phyloP scores from a whole-genome alignment of 1,140 invertebrate genomes.

The Hypsibius dujardini region DNA sequence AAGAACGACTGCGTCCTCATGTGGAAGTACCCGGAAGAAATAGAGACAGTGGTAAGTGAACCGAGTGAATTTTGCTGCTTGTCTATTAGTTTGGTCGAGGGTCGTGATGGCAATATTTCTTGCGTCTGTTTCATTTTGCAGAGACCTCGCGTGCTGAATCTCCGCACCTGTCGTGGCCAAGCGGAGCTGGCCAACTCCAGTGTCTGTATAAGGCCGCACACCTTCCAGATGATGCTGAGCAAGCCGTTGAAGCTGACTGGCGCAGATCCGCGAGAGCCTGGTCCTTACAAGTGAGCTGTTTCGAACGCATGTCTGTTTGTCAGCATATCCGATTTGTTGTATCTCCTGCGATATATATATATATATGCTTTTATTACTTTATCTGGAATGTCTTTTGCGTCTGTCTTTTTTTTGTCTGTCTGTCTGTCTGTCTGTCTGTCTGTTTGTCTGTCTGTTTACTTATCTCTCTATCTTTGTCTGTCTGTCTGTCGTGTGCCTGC shows the following conservation, averaged over 20 bases:
- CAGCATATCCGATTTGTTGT: no score
- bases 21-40: slow-evolving; percentile 12
- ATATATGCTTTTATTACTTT: no score
- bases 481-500: no score
- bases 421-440: no score
- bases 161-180: background rate
- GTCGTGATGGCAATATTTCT: no score
- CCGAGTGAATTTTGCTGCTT: no score
- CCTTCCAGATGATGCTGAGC: background rate
- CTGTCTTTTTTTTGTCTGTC: background rate
- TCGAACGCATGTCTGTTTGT: no score
- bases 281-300: slow-evolving; percentile 3
- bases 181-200: background rate
- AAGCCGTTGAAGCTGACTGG: background rate
- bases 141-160: background rate
- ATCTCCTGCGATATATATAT: no score
- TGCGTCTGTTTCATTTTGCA: background rate
- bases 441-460: no score
- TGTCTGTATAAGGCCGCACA: background rate
- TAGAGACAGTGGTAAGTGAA: background rate
- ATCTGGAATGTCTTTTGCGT: no score
- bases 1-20: background rate
- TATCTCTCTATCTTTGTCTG: no score
- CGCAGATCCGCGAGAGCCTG: background rate
- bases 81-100: no score